These are phyloP conservation scores for Leucophora obtusa DNA, from an alignment of 2,888 invertebrate species.

Conservation along the genomic window DNA sequence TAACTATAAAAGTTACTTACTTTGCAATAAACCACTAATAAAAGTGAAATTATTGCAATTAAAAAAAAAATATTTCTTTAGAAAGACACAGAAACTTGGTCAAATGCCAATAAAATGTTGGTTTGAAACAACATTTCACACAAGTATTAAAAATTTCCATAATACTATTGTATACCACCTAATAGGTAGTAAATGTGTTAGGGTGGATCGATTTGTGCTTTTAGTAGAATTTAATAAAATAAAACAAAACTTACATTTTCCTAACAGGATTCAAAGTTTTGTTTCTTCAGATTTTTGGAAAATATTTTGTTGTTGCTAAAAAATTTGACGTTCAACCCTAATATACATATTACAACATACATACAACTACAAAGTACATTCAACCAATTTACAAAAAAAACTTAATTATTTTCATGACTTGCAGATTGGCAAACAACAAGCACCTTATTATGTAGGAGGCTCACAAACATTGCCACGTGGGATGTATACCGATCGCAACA, in stretches of 20 bases:
- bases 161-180: not conserved
- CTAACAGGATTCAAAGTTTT: too few species aligned
- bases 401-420: slow-evolving; percentile 52
- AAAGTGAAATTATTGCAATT: slow-evolving; percentile 58
- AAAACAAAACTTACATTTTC: too few species aligned
- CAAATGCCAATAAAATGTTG: slow-evolving; percentile 46
- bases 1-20: not conserved
- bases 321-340: too few species aligned
- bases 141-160: not conserved
- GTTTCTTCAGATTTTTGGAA: too few species aligned
- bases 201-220: too few species aligned
- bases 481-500: slow-evolving; percentile 79
- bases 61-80: slow-evolving; percentile 1
- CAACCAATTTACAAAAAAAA: not conserved
- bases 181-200: not conserved
- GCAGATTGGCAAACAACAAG: slow-evolving; percentile 78
- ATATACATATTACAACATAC: not conserved
- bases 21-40: slow-evolving; percentile 17
- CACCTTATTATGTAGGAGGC: slow-evolving; percentile 78
- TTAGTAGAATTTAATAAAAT: too few species aligned
- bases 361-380: not conserved
- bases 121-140: not conserved
- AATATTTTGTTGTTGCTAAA: too few species aligned
- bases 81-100: slow-evolving; percentile 30
- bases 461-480: slow-evolving; percentile 78